Evolutionary conservation across 2,797 vertebrate species (phyloP).

Genomic region (Lithobates sylvaticus): DNA sequence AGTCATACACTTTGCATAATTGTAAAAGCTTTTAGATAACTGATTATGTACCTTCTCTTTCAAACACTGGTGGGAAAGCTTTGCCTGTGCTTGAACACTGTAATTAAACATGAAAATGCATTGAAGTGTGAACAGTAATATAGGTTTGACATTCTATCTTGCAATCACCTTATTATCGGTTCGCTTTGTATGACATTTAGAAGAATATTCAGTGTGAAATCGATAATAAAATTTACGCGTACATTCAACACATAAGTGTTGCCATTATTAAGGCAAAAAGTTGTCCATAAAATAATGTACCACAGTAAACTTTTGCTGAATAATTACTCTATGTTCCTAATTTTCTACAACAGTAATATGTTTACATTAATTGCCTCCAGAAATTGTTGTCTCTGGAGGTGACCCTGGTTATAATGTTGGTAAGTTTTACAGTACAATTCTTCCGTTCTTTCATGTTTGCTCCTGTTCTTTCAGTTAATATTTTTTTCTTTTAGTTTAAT

Average conservation of each 20-base stretch:
- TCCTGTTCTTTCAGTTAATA: too few relatives aligned
- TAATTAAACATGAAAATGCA: conserved; percentile 43
- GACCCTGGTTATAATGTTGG: neutral
- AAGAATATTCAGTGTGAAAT: conserved; percentile 16
- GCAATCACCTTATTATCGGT: neutral
- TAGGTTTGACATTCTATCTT: conserved; percentile 13
- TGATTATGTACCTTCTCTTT: conserved; percentile 9
- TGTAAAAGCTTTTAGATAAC: conserved; percentile 39
- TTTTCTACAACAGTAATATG: neutral
- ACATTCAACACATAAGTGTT: conserved; percentile 1
- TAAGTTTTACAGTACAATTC: neutral
- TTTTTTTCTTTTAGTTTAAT: too few relatives aligned
- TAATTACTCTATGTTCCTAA: neutral
- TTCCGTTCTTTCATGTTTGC: neutral
- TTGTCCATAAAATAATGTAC: neutral
- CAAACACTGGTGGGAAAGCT: neutral
- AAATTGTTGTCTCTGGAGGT: neutral
- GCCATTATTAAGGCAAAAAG: neutral
- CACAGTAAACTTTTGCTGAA: neutral
- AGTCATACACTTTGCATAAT: conserved; percentile 11
- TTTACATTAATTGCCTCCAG: neutral
- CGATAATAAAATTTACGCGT: conserved; percentile 3
- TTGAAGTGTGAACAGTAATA: conserved; percentile 16
- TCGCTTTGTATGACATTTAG: conserved; percentile 17
- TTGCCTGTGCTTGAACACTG: neutral